Evolutionary conservation across 2,113 vertebrate species (phyloP), one percentile per base, ranked within the genome.

Genomic region (Phyllostomus hastatus): DNA sequence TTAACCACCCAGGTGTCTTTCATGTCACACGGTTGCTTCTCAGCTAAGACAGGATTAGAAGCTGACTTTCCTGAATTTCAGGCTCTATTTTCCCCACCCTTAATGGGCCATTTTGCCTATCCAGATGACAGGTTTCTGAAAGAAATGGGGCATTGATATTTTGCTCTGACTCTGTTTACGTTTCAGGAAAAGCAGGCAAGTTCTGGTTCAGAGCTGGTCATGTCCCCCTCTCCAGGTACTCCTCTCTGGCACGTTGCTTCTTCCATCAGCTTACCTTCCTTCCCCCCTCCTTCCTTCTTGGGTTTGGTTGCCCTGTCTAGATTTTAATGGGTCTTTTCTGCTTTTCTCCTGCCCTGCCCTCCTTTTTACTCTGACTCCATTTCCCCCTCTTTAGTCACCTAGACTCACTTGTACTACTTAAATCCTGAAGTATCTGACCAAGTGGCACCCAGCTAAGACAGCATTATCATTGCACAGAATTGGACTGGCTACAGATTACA

Each of bases 21-120:
- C 67, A 85, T 31, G 41, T 81, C 43, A 88, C 52, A 20, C 7
- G 46, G 15, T 48, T 85, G 82, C 72, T 85, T 92, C 87, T 94
- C 66, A 26, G 73, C 43, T 90, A 88, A 83, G 33, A 57, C 24
- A 73, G 94, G 89, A 80, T n/a, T 88, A 46, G 81, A 94, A 84
- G 76, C 33, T 38, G 81, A 70, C 28, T 95, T 94, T 97, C 70
- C 86, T 95, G 92, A 95, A 82, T 61, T 94, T 94, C 75, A 85
- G 90, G 78, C 54, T 94, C 85, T 64, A 19, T 76, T 94, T 80
- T 24, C 17, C 16, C 46, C n/a, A 82, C 61, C 22, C 75, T 31
- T 66, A 72, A 52, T 16, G 52, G 72, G 41, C 33, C 35, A 43
- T 87, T 84, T 79, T 92, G 46, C 64, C 43, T 83, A 38, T 41